Percentiles rank a stretch among this genome's conserved stretches.
These are phyloP conservation scores for Goniozus legneri DNA, from an alignment of 1,140 invertebrate species.

Conservation along the genomic window DNA sequence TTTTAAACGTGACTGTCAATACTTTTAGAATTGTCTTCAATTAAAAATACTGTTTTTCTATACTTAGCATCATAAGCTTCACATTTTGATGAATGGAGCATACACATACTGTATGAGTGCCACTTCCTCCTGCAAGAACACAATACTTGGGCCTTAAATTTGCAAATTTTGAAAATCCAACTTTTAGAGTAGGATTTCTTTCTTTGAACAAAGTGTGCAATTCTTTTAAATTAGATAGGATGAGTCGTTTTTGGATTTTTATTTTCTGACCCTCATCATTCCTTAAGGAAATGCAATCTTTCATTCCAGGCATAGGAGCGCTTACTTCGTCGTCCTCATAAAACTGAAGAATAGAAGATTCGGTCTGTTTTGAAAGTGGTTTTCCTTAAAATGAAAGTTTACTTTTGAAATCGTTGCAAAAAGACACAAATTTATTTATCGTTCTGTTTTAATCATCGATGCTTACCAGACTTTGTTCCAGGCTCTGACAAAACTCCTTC, in stretches of 20 bases:
- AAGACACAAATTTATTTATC: too few relatives aligned
- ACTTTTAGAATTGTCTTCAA: background rate
- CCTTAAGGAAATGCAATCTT: constrained; percentile 2
- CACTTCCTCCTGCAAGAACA: constrained; percentile 3
- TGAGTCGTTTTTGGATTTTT: constrained; percentile 3
- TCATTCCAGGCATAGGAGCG: constrained; percentile 3
- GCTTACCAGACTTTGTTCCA: too few relatives aligned
- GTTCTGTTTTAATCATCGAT: too few relatives aligned
- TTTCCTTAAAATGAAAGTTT: too few relatives aligned
- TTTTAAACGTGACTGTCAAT: too few relatives aligned
- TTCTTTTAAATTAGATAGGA: constrained; percentile 1
- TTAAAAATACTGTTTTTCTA: too few relatives aligned
- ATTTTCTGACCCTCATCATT: background rate
- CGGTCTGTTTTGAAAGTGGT: background rate
- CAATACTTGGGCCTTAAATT: constrained; percentile 5
- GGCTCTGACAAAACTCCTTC: too few relatives aligned
- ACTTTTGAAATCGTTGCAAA: too few relatives aligned
- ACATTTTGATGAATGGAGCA: constrained; percentile 1
- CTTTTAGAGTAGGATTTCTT: constrained; percentile 2
- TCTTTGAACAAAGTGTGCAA: constrained; percentile 4
- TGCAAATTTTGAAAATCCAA: constrained; percentile 7
- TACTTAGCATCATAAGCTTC: constrained; percentile 1
- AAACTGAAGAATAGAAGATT: background rate
- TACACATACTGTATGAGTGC: constrained; percentile 9
- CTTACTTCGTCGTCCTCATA: background rate